phyloP scores from a whole-genome alignment of 2,113 vertebrate genomes.

The Cygnus atratus region DNA sequence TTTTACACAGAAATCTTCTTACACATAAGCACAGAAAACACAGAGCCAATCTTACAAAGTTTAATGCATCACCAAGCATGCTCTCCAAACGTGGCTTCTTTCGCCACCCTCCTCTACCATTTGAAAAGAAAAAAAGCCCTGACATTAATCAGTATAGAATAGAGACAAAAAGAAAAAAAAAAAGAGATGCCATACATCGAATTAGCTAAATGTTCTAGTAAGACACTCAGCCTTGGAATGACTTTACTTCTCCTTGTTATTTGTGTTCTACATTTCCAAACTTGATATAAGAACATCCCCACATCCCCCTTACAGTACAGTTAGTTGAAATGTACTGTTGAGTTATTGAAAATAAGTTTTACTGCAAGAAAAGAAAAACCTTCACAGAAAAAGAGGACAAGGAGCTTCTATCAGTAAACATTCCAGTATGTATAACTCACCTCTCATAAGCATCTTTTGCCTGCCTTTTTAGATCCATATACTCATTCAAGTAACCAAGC shows the following conservation, averaged over 20 bases:
- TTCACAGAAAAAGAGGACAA: not conserved
- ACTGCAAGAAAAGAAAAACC: not conserved
- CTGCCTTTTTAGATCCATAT: slow-evolving; percentile 86
- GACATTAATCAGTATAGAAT: not conserved
- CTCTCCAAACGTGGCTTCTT: not conserved
- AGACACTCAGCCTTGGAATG: not conserved
- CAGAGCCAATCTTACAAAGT: not conserved
- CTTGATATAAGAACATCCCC: not conserved
- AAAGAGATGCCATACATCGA: not conserved
- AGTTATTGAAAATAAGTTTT: not conserved
- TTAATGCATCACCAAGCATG: not conserved
- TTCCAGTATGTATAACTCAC: slow-evolving; percentile 60
- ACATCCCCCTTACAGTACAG: not conserved
- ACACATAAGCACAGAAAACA: not conserved
- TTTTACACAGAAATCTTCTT: not conserved
- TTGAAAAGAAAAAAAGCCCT: not conserved
- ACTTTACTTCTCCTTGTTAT: not conserved
- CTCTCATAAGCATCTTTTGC: slow-evolving; percentile 88
- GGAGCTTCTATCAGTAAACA: not conserved
- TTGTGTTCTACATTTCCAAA: not conserved
- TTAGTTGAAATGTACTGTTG: not conserved
- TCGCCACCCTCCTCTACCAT: not conserved
- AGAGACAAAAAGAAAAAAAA: not conserved
- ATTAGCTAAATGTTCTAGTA: not conserved
- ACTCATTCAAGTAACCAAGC: slow-evolving; percentile 94